phyloP scores from a whole-genome alignment of 1,140 invertebrate genomes.

The Yoshiicerus persimilis region DNA sequence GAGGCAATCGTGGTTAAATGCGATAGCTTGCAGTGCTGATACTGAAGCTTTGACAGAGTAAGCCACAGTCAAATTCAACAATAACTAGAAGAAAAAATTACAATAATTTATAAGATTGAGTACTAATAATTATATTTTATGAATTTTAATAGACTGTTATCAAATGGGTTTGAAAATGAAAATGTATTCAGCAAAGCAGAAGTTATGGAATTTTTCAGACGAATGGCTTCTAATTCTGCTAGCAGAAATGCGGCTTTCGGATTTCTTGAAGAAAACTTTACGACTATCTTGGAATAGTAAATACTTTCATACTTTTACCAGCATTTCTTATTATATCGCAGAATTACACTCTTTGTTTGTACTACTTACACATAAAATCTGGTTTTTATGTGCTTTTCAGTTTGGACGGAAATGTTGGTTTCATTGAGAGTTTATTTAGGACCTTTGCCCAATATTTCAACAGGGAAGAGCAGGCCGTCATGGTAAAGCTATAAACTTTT shows the following conservation, averaged over 20 bases:
- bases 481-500: neutral
- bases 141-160: neutral
- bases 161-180: neutral
- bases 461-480: neutral
- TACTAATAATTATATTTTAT: neutral
- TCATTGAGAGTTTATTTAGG: neutral
- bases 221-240: neutral
- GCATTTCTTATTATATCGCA: no score
- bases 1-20: neutral
- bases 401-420: neutral
- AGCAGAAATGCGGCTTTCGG: neutral
- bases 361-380: neutral
- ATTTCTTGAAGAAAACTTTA: no score
- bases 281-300: no score
- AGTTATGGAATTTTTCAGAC: neutral
- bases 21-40: neutral
- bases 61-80: neutral
- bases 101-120: neutral
- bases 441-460: neutral
- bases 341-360: neutral
- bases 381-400: neutral
- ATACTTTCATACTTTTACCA: no score
- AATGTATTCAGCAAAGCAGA: neutral
- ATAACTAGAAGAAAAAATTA: neutral
- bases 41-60: neutral